These are phyloP conservation scores for Matsumyia berberina DNA, from an alignment of 2,888 invertebrate genomes.

Conservation along the genomic window DNA sequence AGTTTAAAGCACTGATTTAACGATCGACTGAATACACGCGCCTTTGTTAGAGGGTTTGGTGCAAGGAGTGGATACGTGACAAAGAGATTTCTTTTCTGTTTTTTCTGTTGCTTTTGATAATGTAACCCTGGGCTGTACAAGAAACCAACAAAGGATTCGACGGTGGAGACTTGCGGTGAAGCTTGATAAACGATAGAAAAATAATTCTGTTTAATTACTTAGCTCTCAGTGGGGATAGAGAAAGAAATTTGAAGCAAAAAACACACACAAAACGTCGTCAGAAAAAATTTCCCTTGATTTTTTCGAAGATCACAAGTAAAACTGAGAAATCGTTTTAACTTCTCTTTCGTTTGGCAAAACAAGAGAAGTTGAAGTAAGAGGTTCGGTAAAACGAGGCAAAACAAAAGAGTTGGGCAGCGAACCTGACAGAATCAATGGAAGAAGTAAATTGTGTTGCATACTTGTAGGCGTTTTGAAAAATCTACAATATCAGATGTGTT, in stretches of 20 bases:
- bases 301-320: conserved; percentile 11
- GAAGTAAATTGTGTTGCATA: conserved; percentile 34
- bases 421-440: not conserved
- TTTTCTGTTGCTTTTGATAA: not conserved
- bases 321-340: not conserved
- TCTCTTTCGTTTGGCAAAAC: no score
- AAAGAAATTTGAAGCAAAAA: conserved; percentile 1
- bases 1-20: conserved; percentile 39
- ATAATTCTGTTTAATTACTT: not conserved
- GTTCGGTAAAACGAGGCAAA: no score
- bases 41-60: conserved; percentile 13
- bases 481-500: no score
- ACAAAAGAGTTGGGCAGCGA: conserved; percentile 53
- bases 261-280: not conserved
- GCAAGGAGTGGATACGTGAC: conserved; percentile 62
- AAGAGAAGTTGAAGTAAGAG: no score
- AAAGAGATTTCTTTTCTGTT: conserved; percentile 15
- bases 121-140: not conserved
- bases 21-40: conserved; percentile 13
- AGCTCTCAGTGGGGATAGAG: not conserved
- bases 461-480: conserved; percentile 5
- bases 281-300: conserved; percentile 11
- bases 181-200: not conserved
- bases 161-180: not conserved
- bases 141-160: conserved; percentile 49